These are phyloP conservation scores for Drosophila emarginata DNA, from an alignment of 2,888 invertebrate species.

Conservation along the genomic window DNA sequence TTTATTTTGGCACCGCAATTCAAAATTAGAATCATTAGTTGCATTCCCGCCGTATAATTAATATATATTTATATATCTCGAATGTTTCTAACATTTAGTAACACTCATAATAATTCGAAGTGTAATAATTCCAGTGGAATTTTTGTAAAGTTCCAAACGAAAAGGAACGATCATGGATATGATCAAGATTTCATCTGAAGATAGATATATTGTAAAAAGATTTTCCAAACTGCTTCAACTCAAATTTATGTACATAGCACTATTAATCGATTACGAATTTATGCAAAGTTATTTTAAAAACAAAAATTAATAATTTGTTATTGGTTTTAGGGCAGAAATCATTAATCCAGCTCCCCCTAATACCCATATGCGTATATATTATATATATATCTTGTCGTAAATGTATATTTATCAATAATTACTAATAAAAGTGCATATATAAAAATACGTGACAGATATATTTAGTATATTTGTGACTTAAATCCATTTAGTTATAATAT, in stretches of 20 bases:
- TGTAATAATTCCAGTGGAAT: too few species aligned
- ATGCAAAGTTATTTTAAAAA: constrained; percentile 40
- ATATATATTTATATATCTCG: background rate
- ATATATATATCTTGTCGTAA: constrained; percentile 4
- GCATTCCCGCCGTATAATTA: background rate
- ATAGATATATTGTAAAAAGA: constrained; percentile 3
- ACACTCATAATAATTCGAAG: background rate
- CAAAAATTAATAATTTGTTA: constrained; percentile 4
- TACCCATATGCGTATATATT: constrained; percentile 4
- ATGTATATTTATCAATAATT: constrained; percentile 10
- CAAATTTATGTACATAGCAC: constrained; percentile 11
- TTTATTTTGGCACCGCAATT: background rate
- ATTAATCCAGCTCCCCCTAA: background rate
- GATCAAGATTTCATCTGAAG: background rate
- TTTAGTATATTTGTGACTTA: background rate
- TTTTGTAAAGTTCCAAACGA: background rate
- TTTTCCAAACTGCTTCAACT: background rate
- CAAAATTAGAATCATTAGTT: background rate
- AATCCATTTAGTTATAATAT: background rate
- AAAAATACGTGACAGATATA: background rate
- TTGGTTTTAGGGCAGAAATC: background rate
- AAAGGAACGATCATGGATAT: background rate
- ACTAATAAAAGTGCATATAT: constrained; percentile 3
- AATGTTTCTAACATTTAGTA: constrained; percentile 14
- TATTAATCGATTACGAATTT: constrained; percentile 59